A percentile compares a stretch with the other conserved stretches of the same genome.
These are phyloP conservation scores for Lasioglossum morio DNA, from an alignment of 2,888 invertebrate genomes.

Conservation along the genomic window DNA sequence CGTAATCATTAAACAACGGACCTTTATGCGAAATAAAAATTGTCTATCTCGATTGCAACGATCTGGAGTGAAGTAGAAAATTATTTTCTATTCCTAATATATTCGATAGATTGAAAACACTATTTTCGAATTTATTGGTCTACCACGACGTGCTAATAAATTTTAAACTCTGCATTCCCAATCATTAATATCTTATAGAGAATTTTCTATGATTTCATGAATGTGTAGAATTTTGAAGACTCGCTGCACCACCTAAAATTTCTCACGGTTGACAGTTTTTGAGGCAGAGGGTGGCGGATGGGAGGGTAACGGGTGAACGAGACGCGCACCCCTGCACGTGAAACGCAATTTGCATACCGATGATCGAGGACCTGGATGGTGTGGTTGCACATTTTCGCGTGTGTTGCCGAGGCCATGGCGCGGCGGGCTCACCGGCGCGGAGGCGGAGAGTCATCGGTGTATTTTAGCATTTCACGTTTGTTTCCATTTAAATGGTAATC, in stretches of 20 bases:
- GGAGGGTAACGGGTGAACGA: neutral
- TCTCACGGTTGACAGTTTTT: neutral
- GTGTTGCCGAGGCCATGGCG: conserved; percentile 31
- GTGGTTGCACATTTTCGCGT: conserved; percentile 62
- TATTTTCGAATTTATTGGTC: no score
- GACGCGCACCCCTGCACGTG: conserved; percentile 23
- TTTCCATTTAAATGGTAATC: conserved; percentile 85
- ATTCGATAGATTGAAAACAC: no score
- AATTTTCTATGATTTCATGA: neutral
- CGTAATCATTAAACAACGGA: no score
- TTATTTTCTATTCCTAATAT: no score
- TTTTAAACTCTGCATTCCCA: no score
- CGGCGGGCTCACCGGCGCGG: conserved; percentile 14
- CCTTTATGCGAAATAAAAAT: no score
- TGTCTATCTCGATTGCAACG: no score
- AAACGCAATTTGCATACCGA: conserved; percentile 73
- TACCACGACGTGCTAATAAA: no score
- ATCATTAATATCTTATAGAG: no score
- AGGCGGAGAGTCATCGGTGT: conserved; percentile 70
- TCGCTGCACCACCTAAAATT: neutral
- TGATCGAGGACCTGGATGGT: conserved; percentile 70
- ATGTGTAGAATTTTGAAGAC: neutral
- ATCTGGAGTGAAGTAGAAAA: no score
- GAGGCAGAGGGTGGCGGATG: neutral
- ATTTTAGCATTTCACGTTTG: conserved; percentile 84